Evolutionary conservation across 2,888 invertebrate genomes (phyloP), one percentile per base, ranked within the genome.

Genomic region (Ormyrus thymus): DNA sequence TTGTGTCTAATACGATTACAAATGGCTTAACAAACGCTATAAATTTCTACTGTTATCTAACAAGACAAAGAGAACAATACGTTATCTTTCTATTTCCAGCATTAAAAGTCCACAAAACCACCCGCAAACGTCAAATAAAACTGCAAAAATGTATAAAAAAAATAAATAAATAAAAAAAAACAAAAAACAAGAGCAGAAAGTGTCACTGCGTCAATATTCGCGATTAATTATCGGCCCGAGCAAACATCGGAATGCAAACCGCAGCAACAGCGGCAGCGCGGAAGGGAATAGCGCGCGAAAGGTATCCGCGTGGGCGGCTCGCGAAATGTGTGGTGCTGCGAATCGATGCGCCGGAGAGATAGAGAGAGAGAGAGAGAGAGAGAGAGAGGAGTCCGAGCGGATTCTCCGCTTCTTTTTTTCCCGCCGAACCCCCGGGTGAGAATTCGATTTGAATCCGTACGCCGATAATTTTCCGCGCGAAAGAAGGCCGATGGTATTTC

Each of bases 161-260:
- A 29, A 29, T 3, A 29, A 29, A 29, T 29, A 55, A 45, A n/a
- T n/a, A n/a, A 58, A 70, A 58, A 69, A 56, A 6, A 59, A 11
- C 9, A 7, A 46, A 46, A 13, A 56, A 48, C 48, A 29, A 29
- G 56, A 56, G 56, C 68, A n/a, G 9, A 56, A n/a, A 43, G 6
- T n/a, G 45, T 6, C 7, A 6, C 29, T 4, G 29, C 48, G 58
- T 43, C 46, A 55, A 64, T 64, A 64, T 46, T 73, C 73, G 3
- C 48, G 15, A 73, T 64, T 73, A 73, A 73, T 73, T 73, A 64
- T 72, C 43, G 53, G 53, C 46, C 3, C 61, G 53, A 15, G 10
- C 29, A n/a, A 58, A 29, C 58, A 48, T 15, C 62, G 13, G 72
- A 72, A 72, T 72, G 62, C 43, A 15, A 51, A 55, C 13, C 13